phyloP scores from a whole-genome alignment of 2,888 invertebrate species.

The Stegana nigrithorax region DNA sequence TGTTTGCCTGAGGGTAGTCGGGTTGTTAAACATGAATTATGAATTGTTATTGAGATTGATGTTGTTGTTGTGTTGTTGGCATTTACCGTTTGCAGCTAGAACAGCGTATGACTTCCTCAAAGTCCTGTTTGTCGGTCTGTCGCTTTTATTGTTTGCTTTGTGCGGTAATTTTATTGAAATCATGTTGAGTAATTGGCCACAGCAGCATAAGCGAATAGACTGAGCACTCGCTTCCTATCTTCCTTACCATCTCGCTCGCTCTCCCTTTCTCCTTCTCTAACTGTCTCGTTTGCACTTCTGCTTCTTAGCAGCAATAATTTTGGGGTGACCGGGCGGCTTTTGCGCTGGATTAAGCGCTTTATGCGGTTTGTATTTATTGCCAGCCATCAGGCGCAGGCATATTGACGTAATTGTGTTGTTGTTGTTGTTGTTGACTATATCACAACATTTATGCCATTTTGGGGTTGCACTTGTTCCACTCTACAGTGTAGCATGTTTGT shows the following conservation, averaged over 20 bases:
- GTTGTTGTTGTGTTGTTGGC: conserved; percentile 43
- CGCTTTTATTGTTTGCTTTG: conserved; percentile 30
- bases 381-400: conserved; percentile 42
- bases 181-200: conserved; percentile 66
- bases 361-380: conserved; percentile 67
- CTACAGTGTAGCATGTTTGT: conserved; percentile 29
- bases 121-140: background rate
- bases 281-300: background rate
- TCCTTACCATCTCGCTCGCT: background rate
- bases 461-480: conserved; percentile 36
- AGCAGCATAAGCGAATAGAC: background rate
- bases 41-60: conserved; percentile 69
- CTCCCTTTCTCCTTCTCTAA: conserved; percentile 28
- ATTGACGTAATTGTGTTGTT: conserved; percentile 37
- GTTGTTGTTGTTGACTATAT: background rate
- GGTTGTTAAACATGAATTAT: conserved; percentile 68
- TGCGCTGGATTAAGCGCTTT: conserved; percentile 55
- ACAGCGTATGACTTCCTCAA: too few species aligned
- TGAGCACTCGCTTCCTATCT: background rate
- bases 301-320: background rate
- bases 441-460: too few species aligned
- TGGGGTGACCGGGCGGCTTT: conserved; percentile 13
- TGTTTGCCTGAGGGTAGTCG: background rate
- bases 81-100: conserved; percentile 22
- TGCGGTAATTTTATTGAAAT: conserved; percentile 67